Conservation (phyloP, 2,888 invertebrate genomes). For the Coleophora flavipennella region DNA sequence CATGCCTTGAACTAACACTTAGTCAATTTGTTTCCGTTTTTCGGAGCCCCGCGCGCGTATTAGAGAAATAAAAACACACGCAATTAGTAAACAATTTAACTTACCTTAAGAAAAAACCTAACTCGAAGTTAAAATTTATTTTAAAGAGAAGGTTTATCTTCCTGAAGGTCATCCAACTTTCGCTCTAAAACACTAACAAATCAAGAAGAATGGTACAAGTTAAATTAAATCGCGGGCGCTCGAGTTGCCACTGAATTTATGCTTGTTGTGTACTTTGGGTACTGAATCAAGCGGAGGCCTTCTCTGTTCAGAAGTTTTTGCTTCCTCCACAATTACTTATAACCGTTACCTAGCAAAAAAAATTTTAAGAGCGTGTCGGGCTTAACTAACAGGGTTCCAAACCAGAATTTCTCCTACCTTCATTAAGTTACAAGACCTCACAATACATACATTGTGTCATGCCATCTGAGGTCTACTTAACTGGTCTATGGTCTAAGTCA, state of each 20-base stretch:
- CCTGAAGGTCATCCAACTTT: constrained; percentile 3
- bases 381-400: too few relatives aligned
- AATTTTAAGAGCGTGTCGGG: too few relatives aligned
- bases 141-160: neutral
- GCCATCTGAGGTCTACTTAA: too few relatives aligned
- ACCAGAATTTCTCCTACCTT: too few relatives aligned
- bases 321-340: constrained; percentile 1
- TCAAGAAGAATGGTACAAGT: constrained; percentile 65
- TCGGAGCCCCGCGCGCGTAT: too few relatives aligned
- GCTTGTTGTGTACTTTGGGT: constrained; percentile 42
- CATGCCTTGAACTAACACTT: too few relatives aligned
- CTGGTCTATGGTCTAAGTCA: too few relatives aligned
- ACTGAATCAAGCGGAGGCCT: constrained; percentile 1
- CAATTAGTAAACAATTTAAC: too few relatives aligned
- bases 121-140: neutral
- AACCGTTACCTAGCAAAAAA: too few relatives aligned
- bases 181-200: constrained; percentile 45
- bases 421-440: too few relatives aligned
- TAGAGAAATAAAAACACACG: neutral
- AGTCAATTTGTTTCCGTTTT: too few relatives aligned
- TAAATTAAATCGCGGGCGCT: constrained; percentile 64
- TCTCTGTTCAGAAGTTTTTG: neutral
- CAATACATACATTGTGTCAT: too few relatives aligned
- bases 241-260: constrained; percentile 41
- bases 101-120: neutral